Base-by-base conservation (phyloP, 2,888 invertebrate species). In the Molanna angustata region DNA sequence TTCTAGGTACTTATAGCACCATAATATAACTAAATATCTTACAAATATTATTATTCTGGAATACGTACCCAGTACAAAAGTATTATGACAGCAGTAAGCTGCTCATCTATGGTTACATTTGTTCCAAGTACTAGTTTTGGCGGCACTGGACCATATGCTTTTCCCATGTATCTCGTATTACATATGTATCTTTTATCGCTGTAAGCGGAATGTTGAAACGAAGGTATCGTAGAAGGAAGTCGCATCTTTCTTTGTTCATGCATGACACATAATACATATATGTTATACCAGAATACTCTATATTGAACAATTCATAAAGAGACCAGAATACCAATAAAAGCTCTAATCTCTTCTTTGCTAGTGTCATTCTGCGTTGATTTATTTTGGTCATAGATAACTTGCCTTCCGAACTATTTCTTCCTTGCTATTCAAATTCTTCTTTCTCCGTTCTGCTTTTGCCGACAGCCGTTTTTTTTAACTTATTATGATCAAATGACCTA, bases 251-350 rank as follows among this genome's bases (percentile, higher is more conserved):
- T 37, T 37, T 40, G 44, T 45, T 16, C 49, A 49, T 19, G 49
- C 45, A n/a, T 33, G 44, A 16, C 17, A 51, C 56, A 39, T 54
- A 56, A 19, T 52, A 32, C n/a, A n/a, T n/a, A n/a, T n/a, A n/a
- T 11, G 7, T 27, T 9, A 46, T 39, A 13, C 56, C 56, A 31
- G 45, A 56, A 33, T 44, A 56, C 11, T 27, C 7, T 13, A 35
- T 2, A 33, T 49, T 35, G 19, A 52, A 52, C 18, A 56, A 18
- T 45, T 56, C 56, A 31, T 56, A 51, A 2, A 31, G 13, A 11
- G 42, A 42, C 6, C 40, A 45, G 40, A 41, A 45, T 35, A 45
- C 45, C 45, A 13, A 42, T 16, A 42, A 42, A 18, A 42, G 17
- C 17, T 42, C 42, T 42, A 11, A 42, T 42, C 14, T 42, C 42